Percentiles rank a stretch among this genome's conserved stretches.
Conservation (phyloP, 92 coral and sea anemone genomes). For the Porites divaricata region DNA sequence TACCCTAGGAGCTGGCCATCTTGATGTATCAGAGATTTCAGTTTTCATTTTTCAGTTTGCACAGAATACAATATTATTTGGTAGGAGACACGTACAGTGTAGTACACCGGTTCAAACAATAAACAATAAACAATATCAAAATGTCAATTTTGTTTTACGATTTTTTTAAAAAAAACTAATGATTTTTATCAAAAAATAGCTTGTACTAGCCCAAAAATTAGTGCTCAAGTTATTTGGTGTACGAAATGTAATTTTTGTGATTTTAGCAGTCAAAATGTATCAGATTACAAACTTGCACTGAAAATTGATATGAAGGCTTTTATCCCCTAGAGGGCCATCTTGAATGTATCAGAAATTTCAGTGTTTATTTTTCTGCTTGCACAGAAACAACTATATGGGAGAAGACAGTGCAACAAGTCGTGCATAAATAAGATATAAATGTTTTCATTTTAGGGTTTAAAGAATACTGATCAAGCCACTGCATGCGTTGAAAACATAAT, state of each 20-base stretch:
- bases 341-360: neutral
- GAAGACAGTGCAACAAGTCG: no score
- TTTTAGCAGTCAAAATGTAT: no score
- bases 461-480: neutral
- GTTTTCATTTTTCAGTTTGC: neutral
- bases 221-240: no score
- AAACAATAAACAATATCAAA: neutral
- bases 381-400: neutral
- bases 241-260: no score
- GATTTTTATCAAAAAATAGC: no score
- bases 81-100: neutral
- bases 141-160: no score
- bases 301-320: no score
- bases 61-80: neutral
- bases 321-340: no score
- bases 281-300: no score
- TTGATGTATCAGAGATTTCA: neutral
- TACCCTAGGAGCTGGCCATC: constrained; percentile 8
- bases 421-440: neutral
- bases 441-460: neutral
- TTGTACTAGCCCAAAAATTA: no score
- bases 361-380: neutral
- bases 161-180: no score
- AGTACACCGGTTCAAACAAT: neutral
- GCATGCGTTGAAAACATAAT: no score